These are phyloP conservation scores for Idaea straminata DNA, from an alignment of 2,888 invertebrate species.

Conservation along the genomic window DNA sequence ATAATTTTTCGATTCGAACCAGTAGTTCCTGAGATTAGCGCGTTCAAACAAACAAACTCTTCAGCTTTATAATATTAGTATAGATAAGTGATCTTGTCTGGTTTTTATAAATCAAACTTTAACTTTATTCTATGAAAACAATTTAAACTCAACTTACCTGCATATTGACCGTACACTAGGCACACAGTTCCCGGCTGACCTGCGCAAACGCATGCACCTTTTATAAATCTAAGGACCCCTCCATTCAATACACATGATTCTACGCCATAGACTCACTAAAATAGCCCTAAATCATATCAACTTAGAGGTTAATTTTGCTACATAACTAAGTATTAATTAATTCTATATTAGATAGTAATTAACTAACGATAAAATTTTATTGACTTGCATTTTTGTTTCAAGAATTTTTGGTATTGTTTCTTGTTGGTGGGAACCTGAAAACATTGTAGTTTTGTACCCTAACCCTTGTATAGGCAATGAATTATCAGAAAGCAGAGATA, in stretches of 20 bases:
- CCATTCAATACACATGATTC: slow-evolving; percentile 41
- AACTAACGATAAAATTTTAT: neutral
- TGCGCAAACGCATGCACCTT: slow-evolving; percentile 44
- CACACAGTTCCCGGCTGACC: slow-evolving; percentile 44
- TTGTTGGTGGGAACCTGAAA: neutral
- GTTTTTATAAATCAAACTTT: neutral
- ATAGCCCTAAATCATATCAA: neutral
- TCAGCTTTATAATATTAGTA: too few relatives aligned
- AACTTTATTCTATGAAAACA: neutral
- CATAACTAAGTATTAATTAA: neutral
- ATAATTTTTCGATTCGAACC: too few relatives aligned
- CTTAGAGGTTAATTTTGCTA: neutral
- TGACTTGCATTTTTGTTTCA: neutral
- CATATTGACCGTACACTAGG: slow-evolving; percentile 45
- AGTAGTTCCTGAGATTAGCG: too few relatives aligned
- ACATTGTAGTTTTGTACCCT: neutral
- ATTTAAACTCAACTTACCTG: slow-evolving; percentile 41
- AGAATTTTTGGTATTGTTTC: neutral
- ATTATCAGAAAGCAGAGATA: too few relatives aligned
- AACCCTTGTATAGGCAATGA: too few relatives aligned
- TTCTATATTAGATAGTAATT: neutral
- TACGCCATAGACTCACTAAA: slow-evolving; percentile 2
- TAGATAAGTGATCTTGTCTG: too few relatives aligned
- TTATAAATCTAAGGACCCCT: slow-evolving; percentile 63
- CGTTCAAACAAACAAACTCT: too few relatives aligned